phyloP scores from a whole-genome alignment of 2,888 invertebrate species.

The Epinotia demarniana region DNA sequence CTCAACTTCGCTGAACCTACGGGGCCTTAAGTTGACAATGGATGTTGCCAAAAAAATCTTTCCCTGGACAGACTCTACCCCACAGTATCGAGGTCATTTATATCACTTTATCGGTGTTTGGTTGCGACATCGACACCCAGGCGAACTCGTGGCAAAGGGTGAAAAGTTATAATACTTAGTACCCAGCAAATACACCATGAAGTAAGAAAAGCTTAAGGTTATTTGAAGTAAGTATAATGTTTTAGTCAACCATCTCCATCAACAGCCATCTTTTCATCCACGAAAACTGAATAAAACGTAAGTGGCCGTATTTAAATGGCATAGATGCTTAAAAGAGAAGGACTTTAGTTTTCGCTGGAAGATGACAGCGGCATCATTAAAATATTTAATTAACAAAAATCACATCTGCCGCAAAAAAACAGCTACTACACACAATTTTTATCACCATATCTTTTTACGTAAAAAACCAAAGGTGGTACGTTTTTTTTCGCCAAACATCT shows the following conservation, averaged over 20 bases:
- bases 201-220: background rate
- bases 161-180: background rate
- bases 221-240: background rate
- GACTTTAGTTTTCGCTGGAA: background rate
- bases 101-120: background rate
- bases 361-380: slow-evolving; percentile 25
- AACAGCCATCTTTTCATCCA: background rate
- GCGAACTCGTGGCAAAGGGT: background rate
- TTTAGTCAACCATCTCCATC: background rate
- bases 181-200: background rate
- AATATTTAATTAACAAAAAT: slow-evolving; percentile 40
- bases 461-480: slow-evolving; percentile 71
- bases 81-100: background rate
- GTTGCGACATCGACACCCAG: background rate
- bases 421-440: slow-evolving; percentile 35
- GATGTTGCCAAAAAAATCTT: no score
- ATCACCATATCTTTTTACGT: slow-evolving; percentile 50
- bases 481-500: slow-evolving; percentile 72
- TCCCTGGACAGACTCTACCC: background rate
- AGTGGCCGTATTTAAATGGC: background rate
- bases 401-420: slow-evolving; percentile 40
- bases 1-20: no score
- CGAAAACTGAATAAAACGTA: background rate
- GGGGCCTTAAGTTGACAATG: no score
- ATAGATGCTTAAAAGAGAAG: background rate